Evolutionary conservation across 2,797 vertebrate species (phyloP), one percentile per base, ranked within the genome.

Genomic region (Hybognathus amarus): DNA sequence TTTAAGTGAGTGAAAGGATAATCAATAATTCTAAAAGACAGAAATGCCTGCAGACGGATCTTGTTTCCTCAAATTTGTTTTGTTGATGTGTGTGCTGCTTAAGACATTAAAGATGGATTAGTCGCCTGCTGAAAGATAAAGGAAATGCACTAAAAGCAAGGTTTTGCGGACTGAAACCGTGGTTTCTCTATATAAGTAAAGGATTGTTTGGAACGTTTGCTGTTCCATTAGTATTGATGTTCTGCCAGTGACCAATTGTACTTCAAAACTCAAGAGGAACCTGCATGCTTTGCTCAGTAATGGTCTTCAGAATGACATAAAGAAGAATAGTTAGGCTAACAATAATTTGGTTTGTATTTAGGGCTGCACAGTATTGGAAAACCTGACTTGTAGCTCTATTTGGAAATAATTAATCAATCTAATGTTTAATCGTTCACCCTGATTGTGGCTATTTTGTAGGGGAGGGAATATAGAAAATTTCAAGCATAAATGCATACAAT

Each of bases 221-320:
- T 56, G 10, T 61, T 59, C 11, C 38, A 24, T 30, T 69, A 59
- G n/a, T 42, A 42, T 69, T 56, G 47, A 54, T 54, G 42, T 47
- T 54, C 10, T 56, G 8, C 33, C 52, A 40, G 7, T 40, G 12
- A 40, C 15, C 22, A 52, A 6, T 69, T 69, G n/a, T 40, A 20
- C 75, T 77, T 63, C n/a, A 63, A 45, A 77, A 24, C n/a, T 77
- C 36, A 61, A 77, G 74, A 77, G 74, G 36, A 77, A 38, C 47
- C n/a, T 38, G 22, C 50, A 67, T 54, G 52, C 52, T 33, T 40
- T 69, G 47, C 64, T 56, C 66, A 20, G 10, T 40, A 42, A 42
- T 42, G n/a, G 20, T 71, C 27, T 61, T 80, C 20, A 42, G 22
- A 54, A 27, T 54, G 64, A 22, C 5, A 24, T 27, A 8, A 54